A percentile compares a stretch with the other conserved stretches of the same genome.
Conservation (phyloP, 2,888 invertebrate species). For the Heliconius ethilla region DNA sequence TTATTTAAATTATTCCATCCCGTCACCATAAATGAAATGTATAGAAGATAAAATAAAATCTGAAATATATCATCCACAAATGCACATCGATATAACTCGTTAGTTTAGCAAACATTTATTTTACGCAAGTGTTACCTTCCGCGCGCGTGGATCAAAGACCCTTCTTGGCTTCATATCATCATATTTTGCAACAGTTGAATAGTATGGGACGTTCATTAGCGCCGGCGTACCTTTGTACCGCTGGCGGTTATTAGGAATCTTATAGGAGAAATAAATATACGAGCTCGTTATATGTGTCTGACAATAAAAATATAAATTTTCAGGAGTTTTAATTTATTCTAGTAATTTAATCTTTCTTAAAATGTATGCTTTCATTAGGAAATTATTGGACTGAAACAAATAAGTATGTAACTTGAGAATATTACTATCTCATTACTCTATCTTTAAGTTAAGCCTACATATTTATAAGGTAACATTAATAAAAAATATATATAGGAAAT, state of each 20-base stretch:
- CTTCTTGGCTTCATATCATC: constrained; percentile 53
- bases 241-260: constrained; percentile 41
- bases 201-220: constrained; percentile 57
- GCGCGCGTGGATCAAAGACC: constrained; percentile 54
- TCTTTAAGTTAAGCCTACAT: too few relatives aligned
- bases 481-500: constrained; percentile 1
- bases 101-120: constrained; percentile 10
- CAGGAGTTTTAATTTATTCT: background rate
- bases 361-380: background rate
- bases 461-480: background rate
- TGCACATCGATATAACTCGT: constrained; percentile 1
- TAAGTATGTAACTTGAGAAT: background rate
- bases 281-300: background rate
- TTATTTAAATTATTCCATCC: too few relatives aligned
- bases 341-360: background rate
- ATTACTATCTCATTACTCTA: too few relatives aligned
- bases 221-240: constrained; percentile 38
- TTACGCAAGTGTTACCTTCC: constrained; percentile 58
- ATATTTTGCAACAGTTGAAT: constrained; percentile 63
- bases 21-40: too few relatives aligned
- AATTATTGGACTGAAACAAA: background rate
- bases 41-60: too few relatives aligned
- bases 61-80: background rate
- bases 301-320: background rate
- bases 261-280: constrained; percentile 5